Evolutionary conservation across 2,113 vertebrate genomes (phyloP).

Genomic region (Colius striatus): DNA sequence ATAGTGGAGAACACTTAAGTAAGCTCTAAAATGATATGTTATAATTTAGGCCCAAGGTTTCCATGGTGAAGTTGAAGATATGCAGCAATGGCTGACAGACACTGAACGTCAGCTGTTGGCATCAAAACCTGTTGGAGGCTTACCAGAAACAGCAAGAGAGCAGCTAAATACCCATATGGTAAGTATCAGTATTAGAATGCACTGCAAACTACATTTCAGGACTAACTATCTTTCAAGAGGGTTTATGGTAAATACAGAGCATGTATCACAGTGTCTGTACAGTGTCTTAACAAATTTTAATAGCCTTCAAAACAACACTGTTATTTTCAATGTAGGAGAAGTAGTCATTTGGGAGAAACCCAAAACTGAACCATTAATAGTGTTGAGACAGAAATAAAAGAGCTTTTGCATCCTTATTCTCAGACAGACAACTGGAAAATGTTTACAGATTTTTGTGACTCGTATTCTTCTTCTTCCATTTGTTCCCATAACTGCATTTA

Average conservation of each 20-base stretch:
- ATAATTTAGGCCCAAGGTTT: slow-evolving; percentile 95
- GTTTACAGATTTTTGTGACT: neutral
- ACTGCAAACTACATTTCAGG: slow-evolving; percentile 52
- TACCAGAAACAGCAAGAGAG: slow-evolving; percentile 96
- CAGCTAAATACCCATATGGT: slow-evolving; percentile 98
- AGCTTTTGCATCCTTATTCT: neutral
- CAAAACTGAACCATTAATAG: neutral
- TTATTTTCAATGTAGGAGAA: slow-evolving; percentile 9
- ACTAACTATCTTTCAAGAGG: slow-evolving; percentile 10
- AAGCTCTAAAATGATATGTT: slow-evolving; percentile 44
- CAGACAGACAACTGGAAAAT: neutral
- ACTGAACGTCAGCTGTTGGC: slow-evolving; percentile 95
- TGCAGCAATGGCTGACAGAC: slow-evolving; percentile 97
- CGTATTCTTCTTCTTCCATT: neutral
- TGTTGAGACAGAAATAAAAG: neutral
- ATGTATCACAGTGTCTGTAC: slow-evolving; percentile 1
- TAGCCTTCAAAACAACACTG: neutral
- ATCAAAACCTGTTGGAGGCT: slow-evolving; percentile 95
- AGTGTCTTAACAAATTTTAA: neutral
- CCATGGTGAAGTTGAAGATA: slow-evolving; percentile 97
- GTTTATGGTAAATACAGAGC: slow-evolving; percentile 27
- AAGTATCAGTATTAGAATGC: slow-evolving; percentile 81
- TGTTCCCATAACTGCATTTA: neutral
- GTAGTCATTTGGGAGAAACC: neutral
- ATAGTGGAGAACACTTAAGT: neutral